A percentile compares a stretch with the other conserved stretches of the same genome.
Evolutionary conservation across 1,140 invertebrate species (phyloP).

Genomic region (Lepidurus couesii): DNA sequence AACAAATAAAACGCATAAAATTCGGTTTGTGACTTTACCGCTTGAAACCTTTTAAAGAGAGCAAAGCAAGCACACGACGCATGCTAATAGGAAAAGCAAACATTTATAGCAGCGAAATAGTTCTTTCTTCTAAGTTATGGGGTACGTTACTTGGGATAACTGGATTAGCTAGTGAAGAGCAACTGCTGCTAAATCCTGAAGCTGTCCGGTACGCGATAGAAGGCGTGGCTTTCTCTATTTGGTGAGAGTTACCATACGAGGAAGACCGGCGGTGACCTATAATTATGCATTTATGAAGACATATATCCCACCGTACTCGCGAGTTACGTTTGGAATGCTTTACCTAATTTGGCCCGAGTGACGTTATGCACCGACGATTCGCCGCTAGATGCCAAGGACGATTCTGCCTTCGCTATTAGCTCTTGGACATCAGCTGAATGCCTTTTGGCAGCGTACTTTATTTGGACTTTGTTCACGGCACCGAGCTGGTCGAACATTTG

Average conservation of each 20-base stretch:
- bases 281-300: too few species aligned
- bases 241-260: conserved; percentile 25
- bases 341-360: conserved; percentile 16
- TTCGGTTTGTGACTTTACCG: too few species aligned
- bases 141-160: background rate
- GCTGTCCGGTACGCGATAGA: conserved; percentile 1
- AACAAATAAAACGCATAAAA: too few species aligned
- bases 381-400: conserved; percentile 14
- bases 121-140: background rate
- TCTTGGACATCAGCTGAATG: conserved; percentile 29
- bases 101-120: background rate
- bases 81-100: conserved; percentile 10
- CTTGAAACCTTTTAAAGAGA: too few species aligned
- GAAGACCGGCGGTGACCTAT: conserved; percentile 30
- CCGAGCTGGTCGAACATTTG: background rate
- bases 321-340: background rate
- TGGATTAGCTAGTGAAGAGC: background rate
- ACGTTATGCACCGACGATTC: background rate
- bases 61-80: too few species aligned
- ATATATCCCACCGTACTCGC: too few species aligned
- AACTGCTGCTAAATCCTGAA: background rate
- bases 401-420: background rate
- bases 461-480: background rate
- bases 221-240: conserved; percentile 25
- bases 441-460: background rate